Percentiles rank a stretch among this genome's conserved stretches.
Evolutionary conservation across 2,888 invertebrate genomes (phyloP).

Genomic region (Siphonodentalium dalli): DNA sequence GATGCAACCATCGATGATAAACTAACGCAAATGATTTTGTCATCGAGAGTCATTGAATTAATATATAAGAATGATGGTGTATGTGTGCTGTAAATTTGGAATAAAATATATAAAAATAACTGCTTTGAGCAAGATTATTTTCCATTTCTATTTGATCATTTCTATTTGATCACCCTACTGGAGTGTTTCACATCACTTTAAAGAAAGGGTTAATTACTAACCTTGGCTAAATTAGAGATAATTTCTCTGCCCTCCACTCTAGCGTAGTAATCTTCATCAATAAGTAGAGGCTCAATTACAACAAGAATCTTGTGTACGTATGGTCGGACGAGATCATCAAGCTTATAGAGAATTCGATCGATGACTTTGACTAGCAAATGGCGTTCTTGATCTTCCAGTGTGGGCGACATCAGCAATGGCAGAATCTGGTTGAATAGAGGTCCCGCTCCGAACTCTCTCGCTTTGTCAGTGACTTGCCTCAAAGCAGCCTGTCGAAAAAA

Average conservation of each 20-base stretch:
- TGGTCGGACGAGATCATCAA: constrained; percentile 97
- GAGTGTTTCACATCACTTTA: no score
- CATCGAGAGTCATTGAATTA: no score
- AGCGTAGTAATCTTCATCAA: constrained; percentile 99
- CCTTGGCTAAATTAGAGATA: constrained; percentile 96
- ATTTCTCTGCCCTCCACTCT: constrained; percentile 99
- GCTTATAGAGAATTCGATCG: constrained; percentile 95
- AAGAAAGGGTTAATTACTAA: no score
- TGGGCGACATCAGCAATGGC: constrained; percentile 99
- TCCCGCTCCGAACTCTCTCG: constrained; percentile 97
- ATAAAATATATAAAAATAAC: no score
- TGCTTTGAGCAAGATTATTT: no score
- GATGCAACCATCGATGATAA: no score
- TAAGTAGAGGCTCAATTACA: constrained; percentile 96
- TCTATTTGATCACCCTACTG: no score
- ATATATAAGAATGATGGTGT: no score
- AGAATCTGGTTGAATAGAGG: constrained; percentile 99
- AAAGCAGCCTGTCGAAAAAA: constrained; percentile 73
- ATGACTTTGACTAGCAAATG: constrained; percentile 99
- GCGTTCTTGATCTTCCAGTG: constrained; percentile 97
- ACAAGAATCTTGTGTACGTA: constrained; percentile 99
- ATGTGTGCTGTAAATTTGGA: no score
- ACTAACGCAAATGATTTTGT: no score
- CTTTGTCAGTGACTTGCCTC: constrained; percentile 97
- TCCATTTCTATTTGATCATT: no score